A percentile compares a stretch with the other conserved stretches of the same genome.
These are phyloP conservation scores for Dryococelus australis DNA, from an alignment of 2,888 invertebrate species.

Conservation along the genomic window DNA sequence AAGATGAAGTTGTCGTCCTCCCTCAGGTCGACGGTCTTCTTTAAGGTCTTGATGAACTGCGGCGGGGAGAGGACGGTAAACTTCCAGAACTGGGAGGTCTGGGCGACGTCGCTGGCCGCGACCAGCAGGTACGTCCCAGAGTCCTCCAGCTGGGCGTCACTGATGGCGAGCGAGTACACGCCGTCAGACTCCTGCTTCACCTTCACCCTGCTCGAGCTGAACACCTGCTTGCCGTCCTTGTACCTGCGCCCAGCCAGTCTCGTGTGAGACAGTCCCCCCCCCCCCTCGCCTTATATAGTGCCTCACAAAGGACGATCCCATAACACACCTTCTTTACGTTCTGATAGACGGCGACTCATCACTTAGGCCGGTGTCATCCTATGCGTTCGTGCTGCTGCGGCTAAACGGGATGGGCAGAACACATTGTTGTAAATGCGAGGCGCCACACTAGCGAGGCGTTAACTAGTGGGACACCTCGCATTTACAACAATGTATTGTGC, in stretches of 20 bases:
- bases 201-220: slow-evolving; percentile 73
- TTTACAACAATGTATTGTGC: no score
- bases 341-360: no score
- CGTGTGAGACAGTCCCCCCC: no score
- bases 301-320: no score
- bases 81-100: slow-evolving; percentile 91
- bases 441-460: no score
- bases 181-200: slow-evolving; percentile 72
- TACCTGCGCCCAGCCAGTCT: slow-evolving; percentile 60
- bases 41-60: slow-evolving; percentile 73
- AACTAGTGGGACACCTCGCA: no score
- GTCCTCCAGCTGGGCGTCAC: slow-evolving; percentile 77
- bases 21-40: slow-evolving; percentile 71
- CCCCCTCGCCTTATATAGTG: no score
- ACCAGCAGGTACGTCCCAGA: slow-evolving; percentile 83
- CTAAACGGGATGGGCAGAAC: no score
- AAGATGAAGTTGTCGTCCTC: slow-evolving; percentile 82
- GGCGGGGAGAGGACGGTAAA: slow-evolving; percentile 85
- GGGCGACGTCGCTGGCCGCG: slow-evolving; percentile 86
- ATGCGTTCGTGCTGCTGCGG: no score
- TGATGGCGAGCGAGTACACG: slow-evolving; percentile 73
- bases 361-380: no score
- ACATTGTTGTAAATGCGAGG: no score
- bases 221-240: slow-evolving; percentile 84
- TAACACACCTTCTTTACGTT: no score